Conservation (phyloP, 2,113 vertebrate genomes). For the Laterallus jamaicensis region DNA sequence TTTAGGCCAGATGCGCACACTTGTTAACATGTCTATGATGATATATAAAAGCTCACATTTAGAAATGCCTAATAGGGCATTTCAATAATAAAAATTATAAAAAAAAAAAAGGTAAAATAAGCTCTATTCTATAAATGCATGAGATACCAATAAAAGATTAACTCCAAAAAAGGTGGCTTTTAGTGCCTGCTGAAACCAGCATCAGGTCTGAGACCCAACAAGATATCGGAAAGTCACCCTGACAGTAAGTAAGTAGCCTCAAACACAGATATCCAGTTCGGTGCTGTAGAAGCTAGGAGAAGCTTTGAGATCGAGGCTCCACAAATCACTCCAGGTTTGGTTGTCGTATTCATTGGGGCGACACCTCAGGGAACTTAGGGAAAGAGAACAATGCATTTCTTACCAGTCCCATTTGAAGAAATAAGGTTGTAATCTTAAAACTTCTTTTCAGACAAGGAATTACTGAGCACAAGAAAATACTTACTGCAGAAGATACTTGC, state of each 20-base stretch:
- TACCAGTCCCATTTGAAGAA: background rate
- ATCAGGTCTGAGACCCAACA: background rate
- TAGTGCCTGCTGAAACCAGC: background rate
- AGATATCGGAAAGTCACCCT: background rate
- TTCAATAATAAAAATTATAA: background rate
- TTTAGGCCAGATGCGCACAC: constrained; percentile 58
- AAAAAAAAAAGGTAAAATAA: background rate
- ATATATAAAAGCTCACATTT: constrained; percentile 52
- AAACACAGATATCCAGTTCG: background rate
- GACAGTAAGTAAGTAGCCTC: background rate
- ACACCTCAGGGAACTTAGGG: background rate
- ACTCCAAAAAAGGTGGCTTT: background rate
- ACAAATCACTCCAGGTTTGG: background rate
- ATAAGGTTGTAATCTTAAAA: background rate
- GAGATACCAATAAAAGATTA: background rate
- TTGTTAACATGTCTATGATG: constrained; percentile 35
- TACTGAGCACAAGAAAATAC: background rate
- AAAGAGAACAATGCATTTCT: background rate
- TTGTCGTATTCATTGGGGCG: background rate
- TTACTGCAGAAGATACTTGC: background rate
- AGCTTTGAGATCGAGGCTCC: background rate
- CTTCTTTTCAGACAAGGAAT: background rate
- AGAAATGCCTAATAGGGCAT: constrained; percentile 28
- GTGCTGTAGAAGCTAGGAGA: background rate
- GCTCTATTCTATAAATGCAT: background rate